A percentile compares a stretch with the other conserved stretches of the same genome.
These are phyloP conservation scores for Porites rus DNA, from an alignment of 92 coral and sea anemone genomes.

Conservation along the genomic window DNA sequence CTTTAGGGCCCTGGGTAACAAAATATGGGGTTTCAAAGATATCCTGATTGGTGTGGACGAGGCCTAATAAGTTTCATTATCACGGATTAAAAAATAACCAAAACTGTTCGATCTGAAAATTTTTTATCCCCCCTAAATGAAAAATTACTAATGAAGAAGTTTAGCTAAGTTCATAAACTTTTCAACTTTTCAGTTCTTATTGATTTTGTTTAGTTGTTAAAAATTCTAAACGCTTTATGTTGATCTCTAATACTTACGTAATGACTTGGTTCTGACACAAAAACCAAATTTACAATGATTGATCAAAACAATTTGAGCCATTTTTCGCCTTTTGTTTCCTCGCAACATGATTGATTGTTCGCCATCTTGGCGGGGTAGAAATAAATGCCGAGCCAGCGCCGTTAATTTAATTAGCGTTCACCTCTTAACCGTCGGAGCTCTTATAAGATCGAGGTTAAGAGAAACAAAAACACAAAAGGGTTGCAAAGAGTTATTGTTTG, in stretches of 20 bases:
- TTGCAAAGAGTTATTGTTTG: constrained; percentile 24
- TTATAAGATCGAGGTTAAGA: not conserved
- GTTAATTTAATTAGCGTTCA: constrained; percentile 22
- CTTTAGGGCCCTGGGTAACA: no score
- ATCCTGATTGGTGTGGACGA: no score
- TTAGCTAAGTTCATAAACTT: no score
- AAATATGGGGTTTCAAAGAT: no score
- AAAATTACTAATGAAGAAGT: no score
- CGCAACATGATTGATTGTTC: not conserved
- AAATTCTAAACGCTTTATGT: not conserved
- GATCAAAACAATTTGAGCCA: not conserved
- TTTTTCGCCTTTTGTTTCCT: not conserved
- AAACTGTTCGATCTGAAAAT: no score
- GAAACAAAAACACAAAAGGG: constrained; percentile 24
- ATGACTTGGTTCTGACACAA: not conserved
- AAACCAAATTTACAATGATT: not conserved
- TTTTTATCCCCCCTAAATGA: no score
- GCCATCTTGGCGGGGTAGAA: not conserved
- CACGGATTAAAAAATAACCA: no score
- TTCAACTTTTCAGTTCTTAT: no score
- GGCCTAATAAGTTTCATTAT: no score
- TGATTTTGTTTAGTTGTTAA: not conserved
- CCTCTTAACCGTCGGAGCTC: not conserved
- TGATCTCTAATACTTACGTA: not conserved
- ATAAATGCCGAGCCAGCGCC: not conserved